Evolutionary conservation across 2,888 invertebrate genomes (phyloP).

Genomic region (Phortica magna): DNA sequence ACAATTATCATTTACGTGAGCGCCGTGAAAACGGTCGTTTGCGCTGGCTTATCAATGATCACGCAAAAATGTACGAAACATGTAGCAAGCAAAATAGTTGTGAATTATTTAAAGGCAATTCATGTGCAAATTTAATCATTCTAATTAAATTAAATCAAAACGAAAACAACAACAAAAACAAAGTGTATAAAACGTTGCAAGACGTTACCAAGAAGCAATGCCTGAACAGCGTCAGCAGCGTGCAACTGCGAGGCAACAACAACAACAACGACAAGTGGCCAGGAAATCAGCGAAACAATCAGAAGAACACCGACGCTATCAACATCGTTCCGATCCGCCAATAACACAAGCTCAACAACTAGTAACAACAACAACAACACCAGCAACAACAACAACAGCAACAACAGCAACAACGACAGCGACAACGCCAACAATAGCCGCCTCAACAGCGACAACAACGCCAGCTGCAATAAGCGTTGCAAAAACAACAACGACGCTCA

Average conservation of each 20-base stretch:
- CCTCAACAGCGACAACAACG: conserved; percentile 36
- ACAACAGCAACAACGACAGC: conserved; percentile 40
- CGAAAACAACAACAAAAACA: conserved; percentile 49
- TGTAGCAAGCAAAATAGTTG: conserved; percentile 53
- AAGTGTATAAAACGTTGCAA: conserved; percentile 58
- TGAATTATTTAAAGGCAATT: conserved; percentile 1
- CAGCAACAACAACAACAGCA: conserved; percentile 50
- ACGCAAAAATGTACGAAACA: conserved; percentile 62
- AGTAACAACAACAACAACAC: conserved; percentile 17
- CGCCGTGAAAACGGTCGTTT: conserved; percentile 12
- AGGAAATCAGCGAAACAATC: no score
- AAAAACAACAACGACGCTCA: neutral
- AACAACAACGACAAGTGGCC: neutral
- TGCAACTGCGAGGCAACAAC: conserved; percentile 59
- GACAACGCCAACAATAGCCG: conserved; percentile 35
- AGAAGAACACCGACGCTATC: no score
- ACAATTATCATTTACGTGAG: neutral
- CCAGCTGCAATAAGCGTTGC: conserved; percentile 41
- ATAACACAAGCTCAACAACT: no score
- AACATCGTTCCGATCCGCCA: no score
- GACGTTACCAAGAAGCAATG: conserved; percentile 51
- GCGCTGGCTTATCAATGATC: conserved; percentile 47
- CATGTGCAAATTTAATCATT: neutral
- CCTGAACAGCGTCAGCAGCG: conserved; percentile 54
- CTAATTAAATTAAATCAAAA: conserved; percentile 31